Conservation (phyloP, 1,140 invertebrate genomes). For the Meloidogyne chitwoodi region DNA sequence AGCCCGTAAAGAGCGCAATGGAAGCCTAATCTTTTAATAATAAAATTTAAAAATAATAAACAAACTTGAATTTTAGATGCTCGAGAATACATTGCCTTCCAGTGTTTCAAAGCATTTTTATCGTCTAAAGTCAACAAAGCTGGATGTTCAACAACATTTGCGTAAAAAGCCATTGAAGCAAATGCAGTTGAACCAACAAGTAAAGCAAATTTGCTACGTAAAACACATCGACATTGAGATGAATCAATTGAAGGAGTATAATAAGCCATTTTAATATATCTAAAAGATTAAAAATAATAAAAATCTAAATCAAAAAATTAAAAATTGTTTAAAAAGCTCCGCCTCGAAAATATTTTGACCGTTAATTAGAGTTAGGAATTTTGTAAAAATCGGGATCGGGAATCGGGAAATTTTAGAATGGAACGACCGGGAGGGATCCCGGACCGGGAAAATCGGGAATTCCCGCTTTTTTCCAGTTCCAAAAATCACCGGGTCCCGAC, state of each 20-base stretch:
- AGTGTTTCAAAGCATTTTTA: background rate
- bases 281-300: no score
- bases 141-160: constrained; percentile 2
- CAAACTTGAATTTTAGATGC: background rate
- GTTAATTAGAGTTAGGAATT: no score
- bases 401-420: no score
- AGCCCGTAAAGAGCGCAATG: background rate
- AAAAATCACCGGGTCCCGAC: no score
- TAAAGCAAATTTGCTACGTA: background rate
- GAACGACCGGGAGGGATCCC: no score
- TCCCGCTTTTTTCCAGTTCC: no score
- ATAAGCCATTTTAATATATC: background rate
- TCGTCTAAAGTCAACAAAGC: background rate
- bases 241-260: background rate
- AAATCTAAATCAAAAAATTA: no score
- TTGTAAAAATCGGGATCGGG: no score
- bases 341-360: no score
- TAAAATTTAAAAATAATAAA: background rate
- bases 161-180: background rate
- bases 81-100: background rate
- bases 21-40: background rate
- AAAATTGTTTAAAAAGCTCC: no score
- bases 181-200: constrained; percentile 5
- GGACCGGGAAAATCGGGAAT: no score
- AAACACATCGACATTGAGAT: background rate